Percentiles rank a stretch among this genome's conserved stretches.
These are phyloP conservation scores for Ectobius pallidus DNA, from an alignment of 2,888 invertebrate species.

Conservation along the genomic window DNA sequence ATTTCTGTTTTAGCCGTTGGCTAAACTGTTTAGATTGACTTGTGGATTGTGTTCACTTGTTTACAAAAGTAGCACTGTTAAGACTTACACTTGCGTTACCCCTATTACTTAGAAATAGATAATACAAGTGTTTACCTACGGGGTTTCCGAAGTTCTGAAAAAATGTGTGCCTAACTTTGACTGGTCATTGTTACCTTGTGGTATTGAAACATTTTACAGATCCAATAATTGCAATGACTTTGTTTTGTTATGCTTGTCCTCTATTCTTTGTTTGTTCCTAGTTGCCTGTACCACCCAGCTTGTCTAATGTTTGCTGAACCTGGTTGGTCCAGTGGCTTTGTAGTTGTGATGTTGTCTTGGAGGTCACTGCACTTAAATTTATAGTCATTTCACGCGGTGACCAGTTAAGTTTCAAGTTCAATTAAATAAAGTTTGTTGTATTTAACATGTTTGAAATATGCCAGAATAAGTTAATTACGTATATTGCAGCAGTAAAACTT, in stretches of 20 bases:
- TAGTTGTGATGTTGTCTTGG: conserved; percentile 4
- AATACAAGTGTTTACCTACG: no score
- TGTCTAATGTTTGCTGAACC: conserved; percentile 14
- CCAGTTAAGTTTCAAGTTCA: not conserved
- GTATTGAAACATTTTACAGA: no score
- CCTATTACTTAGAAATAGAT: no score
- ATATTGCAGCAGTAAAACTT: not conserved
- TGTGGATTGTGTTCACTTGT: no score
- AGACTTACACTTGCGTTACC: no score
- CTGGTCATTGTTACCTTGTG: no score
- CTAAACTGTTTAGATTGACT: no score
- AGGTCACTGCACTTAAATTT: not conserved
- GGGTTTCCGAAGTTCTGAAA: no score
- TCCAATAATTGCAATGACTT: conserved; percentile 7
- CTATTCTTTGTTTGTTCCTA: conserved; percentile 2
- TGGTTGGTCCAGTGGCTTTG: conserved; percentile 16
- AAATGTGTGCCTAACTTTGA: no score
- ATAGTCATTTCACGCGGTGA: not conserved
- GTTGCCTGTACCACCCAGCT: conserved; percentile 15
- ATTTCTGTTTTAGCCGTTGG: no score
- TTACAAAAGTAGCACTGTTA: no score
- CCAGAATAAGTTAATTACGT: no score
- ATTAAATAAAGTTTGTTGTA: not conserved
- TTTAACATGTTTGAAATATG: not conserved
- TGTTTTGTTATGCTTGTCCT: conserved; percentile 13